A percentile compares a stretch with the other conserved stretches of the same genome.
Conservation (phyloP, 2,888 invertebrate species). For the Saturnia japonica region DNA sequence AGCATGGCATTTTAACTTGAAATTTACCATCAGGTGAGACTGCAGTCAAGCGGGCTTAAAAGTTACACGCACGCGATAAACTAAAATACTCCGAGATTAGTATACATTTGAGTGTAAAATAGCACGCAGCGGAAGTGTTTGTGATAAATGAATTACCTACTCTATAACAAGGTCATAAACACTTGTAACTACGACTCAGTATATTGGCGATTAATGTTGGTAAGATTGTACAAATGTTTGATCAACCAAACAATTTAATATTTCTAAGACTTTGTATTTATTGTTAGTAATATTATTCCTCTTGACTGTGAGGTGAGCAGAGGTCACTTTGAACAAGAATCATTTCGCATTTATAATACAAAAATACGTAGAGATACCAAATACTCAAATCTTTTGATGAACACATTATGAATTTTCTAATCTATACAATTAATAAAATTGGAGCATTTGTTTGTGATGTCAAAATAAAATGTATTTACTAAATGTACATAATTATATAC, state of each 20-base stretch:
- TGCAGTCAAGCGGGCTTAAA: no score
- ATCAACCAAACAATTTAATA: not conserved
- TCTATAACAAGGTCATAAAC: constrained; percentile 3
- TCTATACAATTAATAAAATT: no score
- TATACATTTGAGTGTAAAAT: not conserved
- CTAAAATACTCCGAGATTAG: not conserved
- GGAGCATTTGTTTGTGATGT: no score
- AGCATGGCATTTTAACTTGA: no score
- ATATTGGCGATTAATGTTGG: constrained; percentile 2
- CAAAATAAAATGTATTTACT: no score
- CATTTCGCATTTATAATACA: not conserved
- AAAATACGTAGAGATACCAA: not conserved
- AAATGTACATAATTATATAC: no score
- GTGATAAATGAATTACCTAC: not conserved
- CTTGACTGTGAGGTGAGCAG: not conserved
- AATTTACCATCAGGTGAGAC: not conserved
- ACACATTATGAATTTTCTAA: no score
- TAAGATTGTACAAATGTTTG: not conserved
- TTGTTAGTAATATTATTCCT: not conserved
- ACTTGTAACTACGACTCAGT: not conserved
- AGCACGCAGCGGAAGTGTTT: not conserved
- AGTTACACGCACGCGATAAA: not conserved
- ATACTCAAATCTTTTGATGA: no score
- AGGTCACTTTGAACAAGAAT: not conserved
- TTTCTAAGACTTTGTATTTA: not conserved